A percentile compares a stretch with the other conserved stretches of the same genome.
phyloP scores from a whole-genome alignment of 2,113 vertebrate species.

The Copsychus sechellarum region DNA sequence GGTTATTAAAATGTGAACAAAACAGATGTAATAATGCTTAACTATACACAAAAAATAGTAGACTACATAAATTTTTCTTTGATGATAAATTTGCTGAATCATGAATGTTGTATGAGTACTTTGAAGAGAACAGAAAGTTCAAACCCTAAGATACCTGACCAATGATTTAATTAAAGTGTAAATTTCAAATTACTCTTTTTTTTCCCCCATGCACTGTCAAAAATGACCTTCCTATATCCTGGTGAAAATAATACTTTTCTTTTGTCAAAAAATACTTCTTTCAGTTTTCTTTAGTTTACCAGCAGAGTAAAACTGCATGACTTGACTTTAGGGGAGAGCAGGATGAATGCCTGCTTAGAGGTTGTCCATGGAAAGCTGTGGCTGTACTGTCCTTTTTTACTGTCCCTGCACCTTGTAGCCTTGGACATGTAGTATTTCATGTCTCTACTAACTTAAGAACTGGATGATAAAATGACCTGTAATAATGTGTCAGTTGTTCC shows the following conservation, averaged over 20 bases:
- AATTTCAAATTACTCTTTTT: neutral
- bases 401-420: neutral
- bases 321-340: neutral
- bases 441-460: neutral
- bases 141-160: neutral
- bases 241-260: neutral
- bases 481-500: neutral
- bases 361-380: neutral
- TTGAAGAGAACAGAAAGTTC: neutral
- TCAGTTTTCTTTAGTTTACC: neutral
- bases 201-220: rapidly evolving
- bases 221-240: neutral
- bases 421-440: neutral
- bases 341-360: neutral
- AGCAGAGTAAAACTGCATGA: neutral
- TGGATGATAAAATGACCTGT: neutral
- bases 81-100: neutral
- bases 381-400: neutral
- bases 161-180: neutral
- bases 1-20: neutral
- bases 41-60: neutral
- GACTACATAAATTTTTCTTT: neutral
- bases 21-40: neutral
- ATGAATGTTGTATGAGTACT: neutral
- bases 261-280: neutral